A percentile compares a stretch with the other conserved stretches of the same genome.
Evolutionary conservation across 2,888 invertebrate species (phyloP).

Genomic region (Exocentrus adspersus): DNA sequence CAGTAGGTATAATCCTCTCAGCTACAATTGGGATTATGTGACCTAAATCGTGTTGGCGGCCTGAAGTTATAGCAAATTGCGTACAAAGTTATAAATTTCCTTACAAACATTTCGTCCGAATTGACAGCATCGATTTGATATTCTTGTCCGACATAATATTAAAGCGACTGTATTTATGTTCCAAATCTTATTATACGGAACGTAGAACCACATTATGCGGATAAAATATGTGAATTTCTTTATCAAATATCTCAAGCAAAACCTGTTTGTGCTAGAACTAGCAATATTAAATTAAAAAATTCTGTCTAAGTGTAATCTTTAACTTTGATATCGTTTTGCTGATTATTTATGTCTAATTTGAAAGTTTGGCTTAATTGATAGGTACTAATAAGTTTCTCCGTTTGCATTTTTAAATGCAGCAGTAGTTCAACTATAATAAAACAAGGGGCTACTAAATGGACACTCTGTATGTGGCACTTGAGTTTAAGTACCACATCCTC

Average conservation of each 20-base stretch:
- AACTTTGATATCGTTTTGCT: too few relatives aligned
- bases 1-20: neutral
- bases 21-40: conserved; percentile 5
- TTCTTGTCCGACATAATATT: conserved; percentile 10
- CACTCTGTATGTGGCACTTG: too few relatives aligned
- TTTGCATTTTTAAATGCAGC: too few relatives aligned
- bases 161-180: neutral
- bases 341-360: too few relatives aligned
- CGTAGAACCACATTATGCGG: neutral
- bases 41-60: conserved; percentile 36
- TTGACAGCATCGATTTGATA: conserved; percentile 28
- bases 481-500: too few relatives aligned
- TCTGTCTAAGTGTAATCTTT: too few relatives aligned
- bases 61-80: conserved; percentile 38
- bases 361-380: too few relatives aligned
- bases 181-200: neutral
- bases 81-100: conserved; percentile 40
- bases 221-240: neutral
- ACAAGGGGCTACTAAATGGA: too few relatives aligned
- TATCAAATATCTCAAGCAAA: neutral
- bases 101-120: conserved; percentile 31
- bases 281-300: too few relatives aligned
- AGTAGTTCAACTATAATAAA: too few relatives aligned
- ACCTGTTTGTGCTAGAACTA: too few relatives aligned
- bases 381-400: too few relatives aligned